A percentile compares a stretch with the other conserved stretches of the same genome.
phyloP scores from a whole-genome alignment of 2,113 vertebrate genomes.

The Cryptomyrus ogoouensis region DNA sequence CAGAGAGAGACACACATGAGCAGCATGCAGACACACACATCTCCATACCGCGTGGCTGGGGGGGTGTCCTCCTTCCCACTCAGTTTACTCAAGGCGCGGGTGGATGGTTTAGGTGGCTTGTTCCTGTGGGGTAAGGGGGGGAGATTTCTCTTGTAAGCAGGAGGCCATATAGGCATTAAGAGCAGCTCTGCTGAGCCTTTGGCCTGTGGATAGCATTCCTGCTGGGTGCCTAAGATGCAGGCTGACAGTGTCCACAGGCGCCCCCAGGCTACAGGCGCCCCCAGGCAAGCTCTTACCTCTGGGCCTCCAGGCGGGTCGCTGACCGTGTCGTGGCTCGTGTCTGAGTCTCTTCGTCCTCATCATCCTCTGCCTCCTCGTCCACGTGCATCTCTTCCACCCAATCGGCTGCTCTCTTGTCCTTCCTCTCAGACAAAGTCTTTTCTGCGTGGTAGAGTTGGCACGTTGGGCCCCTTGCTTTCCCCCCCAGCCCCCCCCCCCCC shows the following conservation, averaged over 20 bases:
- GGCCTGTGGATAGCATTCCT: background rate
- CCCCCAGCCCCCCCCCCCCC: background rate
- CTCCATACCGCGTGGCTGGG: constrained; percentile 33
- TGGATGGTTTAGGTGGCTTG: constrained; percentile 60
- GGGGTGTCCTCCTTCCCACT: constrained; percentile 36
- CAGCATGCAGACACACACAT: background rate
- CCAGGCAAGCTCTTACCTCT: constrained; percentile 62
- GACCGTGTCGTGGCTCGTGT: constrained; percentile 75
- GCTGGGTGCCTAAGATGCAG: background rate
- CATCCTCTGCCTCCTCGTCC: constrained; percentile 58
- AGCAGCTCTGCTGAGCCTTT: background rate
- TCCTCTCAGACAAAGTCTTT: constrained; percentile 62
- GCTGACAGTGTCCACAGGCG: background rate
- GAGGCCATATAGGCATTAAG: background rate
- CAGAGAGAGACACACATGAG: background rate
- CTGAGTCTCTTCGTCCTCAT: constrained; percentile 53
- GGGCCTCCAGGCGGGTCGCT: constrained; percentile 78
- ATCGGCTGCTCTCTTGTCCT: constrained; percentile 60
- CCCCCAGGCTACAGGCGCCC: too few relatives aligned
- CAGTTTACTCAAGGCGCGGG: constrained; percentile 61
- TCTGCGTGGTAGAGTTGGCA: constrained; percentile 37
- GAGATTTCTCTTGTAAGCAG: background rate
- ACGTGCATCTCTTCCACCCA: constrained; percentile 64
- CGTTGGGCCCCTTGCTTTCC: background rate
- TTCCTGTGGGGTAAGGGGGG: constrained; percentile 51